These are phyloP conservation scores for Drosophila nigricruria DNA, from an alignment of 2,888 invertebrate genomes.

Conservation along the genomic window DNA sequence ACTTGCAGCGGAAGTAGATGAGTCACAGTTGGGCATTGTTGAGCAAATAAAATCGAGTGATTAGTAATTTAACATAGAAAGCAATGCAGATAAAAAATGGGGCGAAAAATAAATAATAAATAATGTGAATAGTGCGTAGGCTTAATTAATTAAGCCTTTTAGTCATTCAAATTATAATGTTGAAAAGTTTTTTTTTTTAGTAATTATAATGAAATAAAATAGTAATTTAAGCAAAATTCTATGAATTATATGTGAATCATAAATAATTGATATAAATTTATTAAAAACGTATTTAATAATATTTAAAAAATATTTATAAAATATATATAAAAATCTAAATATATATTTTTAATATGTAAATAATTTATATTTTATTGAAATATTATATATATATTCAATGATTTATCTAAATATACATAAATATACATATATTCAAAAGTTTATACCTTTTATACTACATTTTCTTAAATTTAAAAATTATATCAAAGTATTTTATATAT, in stretches of 20 bases:
- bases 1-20: constrained; percentile 1
- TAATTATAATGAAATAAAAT: background rate
- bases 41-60: constrained; percentile 1
- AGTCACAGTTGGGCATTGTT: background rate
- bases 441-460: too few species aligned
- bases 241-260: background rate
- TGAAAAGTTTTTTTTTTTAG: background rate
- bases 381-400: too few species aligned
- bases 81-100: background rate
- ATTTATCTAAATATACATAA: too few species aligned
- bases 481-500: too few species aligned
- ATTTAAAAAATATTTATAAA: background rate
- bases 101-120: too few species aligned
- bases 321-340: background rate
- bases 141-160: background rate
- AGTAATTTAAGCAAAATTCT: background rate
- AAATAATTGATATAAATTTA: background rate
- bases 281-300: too few species aligned
- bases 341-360: background rate
- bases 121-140: background rate
- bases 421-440: too few species aligned
- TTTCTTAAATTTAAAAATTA: too few species aligned
- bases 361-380: too few species aligned
- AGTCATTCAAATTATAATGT: background rate
- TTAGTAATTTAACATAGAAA: constrained; percentile 6